These are phyloP conservation scores for Yponomeuta malinellus DNA, from an alignment of 2,888 invertebrate genomes.

Conservation along the genomic window DNA sequence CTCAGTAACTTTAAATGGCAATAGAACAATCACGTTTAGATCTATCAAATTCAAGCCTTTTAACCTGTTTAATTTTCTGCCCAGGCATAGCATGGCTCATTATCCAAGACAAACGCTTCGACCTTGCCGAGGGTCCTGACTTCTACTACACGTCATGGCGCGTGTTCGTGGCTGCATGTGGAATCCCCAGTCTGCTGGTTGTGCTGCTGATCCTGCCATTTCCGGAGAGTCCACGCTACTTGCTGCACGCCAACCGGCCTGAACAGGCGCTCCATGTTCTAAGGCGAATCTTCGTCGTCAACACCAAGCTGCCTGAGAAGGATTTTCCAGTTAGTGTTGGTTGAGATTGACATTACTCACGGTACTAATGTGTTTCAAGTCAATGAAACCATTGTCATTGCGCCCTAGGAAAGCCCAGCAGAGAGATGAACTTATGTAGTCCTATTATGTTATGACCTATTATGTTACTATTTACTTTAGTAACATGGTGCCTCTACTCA, in stretches of 20 bases:
- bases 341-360: background rate
- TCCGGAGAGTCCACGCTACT: slow-evolving; percentile 76
- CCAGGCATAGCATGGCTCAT: slow-evolving; percentile 69
- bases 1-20: background rate
- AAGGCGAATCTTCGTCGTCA: slow-evolving; percentile 71
- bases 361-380: no score
- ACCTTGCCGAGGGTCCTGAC: slow-evolving; percentile 36
- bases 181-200: slow-evolving; percentile 72
- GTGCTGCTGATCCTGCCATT: slow-evolving; percentile 66
- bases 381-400: no score
- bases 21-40: no score
- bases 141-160: slow-evolving; percentile 76
- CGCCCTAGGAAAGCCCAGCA: no score
- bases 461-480: no score
- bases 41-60: no score
- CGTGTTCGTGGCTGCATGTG: slow-evolving; percentile 78
- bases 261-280: slow-evolving; percentile 70
- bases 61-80: background rate
- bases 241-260: slow-evolving; percentile 65
- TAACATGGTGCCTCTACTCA: no score
- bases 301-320: slow-evolving; percentile 63
- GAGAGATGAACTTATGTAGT: no score
- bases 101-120: slow-evolving; percentile 53
- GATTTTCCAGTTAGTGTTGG: slow-evolving; percentile 70
- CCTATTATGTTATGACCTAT: no score